These are phyloP conservation scores for Ancistrus triradiatus DNA, from an alignment of 2,113 vertebrate species.

Conservation along the genomic window DNA sequence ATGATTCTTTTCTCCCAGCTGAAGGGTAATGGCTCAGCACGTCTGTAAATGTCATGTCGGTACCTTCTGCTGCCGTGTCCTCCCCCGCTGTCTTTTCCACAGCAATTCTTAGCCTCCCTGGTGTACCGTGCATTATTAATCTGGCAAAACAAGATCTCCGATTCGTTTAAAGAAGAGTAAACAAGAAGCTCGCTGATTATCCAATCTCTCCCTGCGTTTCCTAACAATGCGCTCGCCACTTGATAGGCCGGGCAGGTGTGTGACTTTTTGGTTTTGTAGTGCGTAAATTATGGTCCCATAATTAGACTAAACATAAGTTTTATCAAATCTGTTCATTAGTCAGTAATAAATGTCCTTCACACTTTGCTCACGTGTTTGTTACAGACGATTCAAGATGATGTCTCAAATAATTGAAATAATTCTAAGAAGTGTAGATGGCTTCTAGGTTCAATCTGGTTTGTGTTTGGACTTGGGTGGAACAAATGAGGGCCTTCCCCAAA, in stretches of 20 bases:
- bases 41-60: slow-evolving; percentile 40
- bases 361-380: too few species aligned
- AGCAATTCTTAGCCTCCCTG: slow-evolving; percentile 55
- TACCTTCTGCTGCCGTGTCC: slow-evolving; percentile 21
- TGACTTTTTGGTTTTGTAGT: slow-evolving; percentile 7
- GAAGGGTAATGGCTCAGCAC: neutral
- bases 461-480: too few species aligned
- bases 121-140: slow-evolving; percentile 65
- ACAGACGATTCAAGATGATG: too few species aligned
- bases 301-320: too few species aligned
- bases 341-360: too few species aligned
- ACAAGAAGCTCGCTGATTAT: slow-evolving; percentile 43
- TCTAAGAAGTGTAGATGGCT: too few species aligned
- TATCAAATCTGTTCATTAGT: too few species aligned
- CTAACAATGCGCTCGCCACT: slow-evolving; percentile 5
- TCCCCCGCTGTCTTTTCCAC: slow-evolving; percentile 29
- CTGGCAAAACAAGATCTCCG: slow-evolving; percentile 59
- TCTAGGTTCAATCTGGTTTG: too few species aligned
- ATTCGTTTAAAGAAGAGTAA: slow-evolving; percentile 55
- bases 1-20: too few species aligned
- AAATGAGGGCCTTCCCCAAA: too few species aligned
- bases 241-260: slow-evolving; percentile 34
- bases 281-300: slow-evolving; percentile 34
- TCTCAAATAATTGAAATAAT: too few species aligned
- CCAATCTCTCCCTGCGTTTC: neutral